A percentile compares a stretch with the other conserved stretches of the same genome.
These are phyloP conservation scores for Philopedon plagiatum DNA, from an alignment of 2,888 invertebrate species.

Conservation along the genomic window DNA sequence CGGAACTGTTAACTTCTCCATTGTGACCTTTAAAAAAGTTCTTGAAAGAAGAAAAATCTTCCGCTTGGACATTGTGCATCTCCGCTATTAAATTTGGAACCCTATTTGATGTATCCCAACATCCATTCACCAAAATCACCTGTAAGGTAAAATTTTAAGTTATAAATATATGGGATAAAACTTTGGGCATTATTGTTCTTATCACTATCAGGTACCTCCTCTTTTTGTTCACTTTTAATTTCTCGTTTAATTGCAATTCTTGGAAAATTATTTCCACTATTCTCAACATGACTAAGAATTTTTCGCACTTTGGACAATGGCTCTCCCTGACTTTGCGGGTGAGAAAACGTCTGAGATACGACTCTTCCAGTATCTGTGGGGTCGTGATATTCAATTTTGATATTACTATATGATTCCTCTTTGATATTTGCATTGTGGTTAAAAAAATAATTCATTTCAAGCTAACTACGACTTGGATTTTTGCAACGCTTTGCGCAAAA, in stretches of 20 bases:
- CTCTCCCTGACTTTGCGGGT: slow-evolving; percentile 46
- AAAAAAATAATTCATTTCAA: slow-evolving; percentile 33
- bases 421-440: slow-evolving; percentile 20
- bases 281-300: slow-evolving; percentile 56
- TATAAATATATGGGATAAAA: background rate
- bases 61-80: slow-evolving; percentile 67
- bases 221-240: slow-evolving; percentile 48
- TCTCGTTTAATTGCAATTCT: slow-evolving; percentile 65
- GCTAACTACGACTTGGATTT: background rate
- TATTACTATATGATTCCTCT: slow-evolving; percentile 38
- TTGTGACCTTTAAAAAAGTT: slow-evolving; percentile 12
- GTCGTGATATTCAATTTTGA: slow-evolving; percentile 57
- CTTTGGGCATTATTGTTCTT: no score
- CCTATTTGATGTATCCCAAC: slow-evolving; percentile 67
- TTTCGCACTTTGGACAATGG: slow-evolving; percentile 55
- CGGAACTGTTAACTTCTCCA: slow-evolving; percentile 24
- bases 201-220: slow-evolving; percentile 48
- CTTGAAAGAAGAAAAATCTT: slow-evolving; percentile 61
- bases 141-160: slow-evolving; percentile 55
- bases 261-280: slow-evolving; percentile 59
- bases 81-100: slow-evolving; percentile 67
- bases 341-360: slow-evolving; percentile 57
- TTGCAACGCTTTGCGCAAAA: background rate
- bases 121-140: slow-evolving; percentile 67
- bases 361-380: slow-evolving; percentile 56